These are phyloP conservation scores for Serranus cabrilla DNA, from an alignment of 2,797 vertebrate species.

Conservation along the genomic window DNA sequence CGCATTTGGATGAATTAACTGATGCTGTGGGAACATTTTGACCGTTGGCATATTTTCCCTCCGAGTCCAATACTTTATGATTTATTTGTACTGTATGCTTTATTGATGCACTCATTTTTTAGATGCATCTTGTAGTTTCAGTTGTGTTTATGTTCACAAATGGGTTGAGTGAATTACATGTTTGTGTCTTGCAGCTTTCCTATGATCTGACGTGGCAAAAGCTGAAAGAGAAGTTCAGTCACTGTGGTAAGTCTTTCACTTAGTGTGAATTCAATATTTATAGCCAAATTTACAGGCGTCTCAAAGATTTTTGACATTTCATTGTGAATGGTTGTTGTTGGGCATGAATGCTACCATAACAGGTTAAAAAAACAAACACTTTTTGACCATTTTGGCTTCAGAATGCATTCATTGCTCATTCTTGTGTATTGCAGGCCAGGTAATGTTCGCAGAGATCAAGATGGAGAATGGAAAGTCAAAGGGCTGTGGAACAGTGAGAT, in stretches of 20 bases:
- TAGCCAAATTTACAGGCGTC: neutral
- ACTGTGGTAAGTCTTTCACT: conserved; percentile 90
- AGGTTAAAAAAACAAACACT: neutral
- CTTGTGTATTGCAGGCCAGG: conserved; percentile 88
- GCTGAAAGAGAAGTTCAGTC: conserved; percentile 98
- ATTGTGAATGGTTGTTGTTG: neutral
- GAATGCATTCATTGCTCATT: neutral
- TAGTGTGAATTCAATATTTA: neutral
- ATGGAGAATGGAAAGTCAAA: conserved; percentile 99
- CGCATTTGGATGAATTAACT: neutral
- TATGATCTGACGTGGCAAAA: conserved; percentile 99
- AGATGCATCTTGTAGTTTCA: neutral
- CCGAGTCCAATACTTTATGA: neutral
- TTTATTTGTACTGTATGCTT: neutral
- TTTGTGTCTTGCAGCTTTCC: conserved; percentile 91
- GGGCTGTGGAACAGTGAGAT: conserved; percentile 97
- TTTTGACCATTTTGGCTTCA: neutral
- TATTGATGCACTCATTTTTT: conserved; percentile 6
- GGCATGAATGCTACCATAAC: neutral
- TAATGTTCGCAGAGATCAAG: conserved; percentile 99
- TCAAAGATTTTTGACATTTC: neutral
- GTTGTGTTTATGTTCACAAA: neutral
- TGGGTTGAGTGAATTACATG: neutral
- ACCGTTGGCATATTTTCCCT: neutral
- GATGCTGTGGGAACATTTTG: neutral